A percentile compares a stretch with the other conserved stretches of the same genome.
Evolutionary conservation across 2,888 invertebrate species (phyloP).

Genomic region (Pseudanteris insignis): DNA sequence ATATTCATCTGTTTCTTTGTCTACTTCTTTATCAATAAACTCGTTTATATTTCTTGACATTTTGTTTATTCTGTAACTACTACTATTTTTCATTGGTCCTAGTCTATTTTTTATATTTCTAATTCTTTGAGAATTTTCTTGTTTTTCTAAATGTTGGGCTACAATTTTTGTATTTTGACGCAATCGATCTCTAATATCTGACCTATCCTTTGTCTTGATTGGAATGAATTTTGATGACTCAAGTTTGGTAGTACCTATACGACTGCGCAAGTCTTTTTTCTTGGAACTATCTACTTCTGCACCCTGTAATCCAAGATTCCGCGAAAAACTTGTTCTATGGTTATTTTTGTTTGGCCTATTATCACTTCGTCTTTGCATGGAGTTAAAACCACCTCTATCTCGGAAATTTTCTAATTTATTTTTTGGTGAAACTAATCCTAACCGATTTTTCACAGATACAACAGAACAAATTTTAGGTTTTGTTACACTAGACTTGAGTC

Average conservation of each 20-base stretch:
- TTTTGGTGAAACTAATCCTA: constrained; percentile 52
- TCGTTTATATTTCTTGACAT: constrained; percentile 9
- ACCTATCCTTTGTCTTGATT: constrained; percentile 5
- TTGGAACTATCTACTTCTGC: constrained; percentile 33
- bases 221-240: constrained; percentile 4
- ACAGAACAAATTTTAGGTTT: constrained; percentile 62
- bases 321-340: constrained; percentile 43
- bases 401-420: constrained; percentile 55
- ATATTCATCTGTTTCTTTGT: constrained; percentile 65
- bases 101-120: constrained; percentile 56
- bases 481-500: constrained; percentile 56
- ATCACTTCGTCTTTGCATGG: constrained; percentile 39
- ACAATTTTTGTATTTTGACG: constrained; percentile 12
- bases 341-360: constrained; percentile 40
- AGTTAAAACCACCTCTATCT: constrained; percentile 33
- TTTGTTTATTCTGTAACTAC: constrained; percentile 18
- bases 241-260: constrained; percentile 17
- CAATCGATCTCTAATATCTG: constrained; percentile 22
- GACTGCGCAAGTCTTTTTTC: constrained; percentile 37
- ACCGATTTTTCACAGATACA: constrained; percentile 59
- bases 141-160: constrained; percentile 11
- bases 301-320: constrained; percentile 30
- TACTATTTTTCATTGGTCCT: constrained; percentile 51
- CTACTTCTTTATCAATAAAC: constrained; percentile 75
- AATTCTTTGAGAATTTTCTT: constrained; percentile 4